These are phyloP conservation scores for Bradypodion pumilum DNA, from an alignment of 2,797 vertebrate species.

Conservation along the genomic window DNA sequence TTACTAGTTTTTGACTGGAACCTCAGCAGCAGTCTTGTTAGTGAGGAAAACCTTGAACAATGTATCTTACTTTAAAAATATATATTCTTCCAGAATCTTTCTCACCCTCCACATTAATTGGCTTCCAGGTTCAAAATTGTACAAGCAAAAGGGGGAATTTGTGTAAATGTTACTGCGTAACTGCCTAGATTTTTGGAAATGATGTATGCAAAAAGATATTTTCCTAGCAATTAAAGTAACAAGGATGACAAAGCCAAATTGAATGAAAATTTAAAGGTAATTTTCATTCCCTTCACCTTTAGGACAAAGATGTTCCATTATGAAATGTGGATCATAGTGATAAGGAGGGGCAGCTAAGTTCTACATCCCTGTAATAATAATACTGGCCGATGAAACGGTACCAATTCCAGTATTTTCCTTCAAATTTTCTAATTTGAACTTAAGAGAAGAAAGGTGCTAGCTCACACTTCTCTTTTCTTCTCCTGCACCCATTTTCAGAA, in stretches of 20 bases:
- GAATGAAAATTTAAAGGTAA: conserved; percentile 6
- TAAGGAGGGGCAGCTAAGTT: not conserved
- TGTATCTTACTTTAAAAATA: conserved; percentile 32
- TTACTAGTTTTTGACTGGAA: conserved; percentile 80
- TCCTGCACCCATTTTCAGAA: not conserved
- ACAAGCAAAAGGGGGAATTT: not conserved
- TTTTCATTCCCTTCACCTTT: not conserved
- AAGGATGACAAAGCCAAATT: not conserved
- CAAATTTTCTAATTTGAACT: not conserved
- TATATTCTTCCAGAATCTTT: not conserved
- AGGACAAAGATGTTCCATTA: not conserved
- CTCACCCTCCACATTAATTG: conserved; percentile 35
- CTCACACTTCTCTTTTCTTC: not conserved
- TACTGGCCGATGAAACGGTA: not conserved
- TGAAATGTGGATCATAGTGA: not conserved
- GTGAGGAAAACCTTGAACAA: conserved; percentile 39
- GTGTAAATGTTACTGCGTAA: not conserved
- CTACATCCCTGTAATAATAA: not conserved
- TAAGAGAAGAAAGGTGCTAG: not conserved
- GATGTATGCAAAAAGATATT: not conserved
- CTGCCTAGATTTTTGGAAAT: conserved; percentile 2
- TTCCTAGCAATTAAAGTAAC: not conserved
- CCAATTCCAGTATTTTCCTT: not conserved
- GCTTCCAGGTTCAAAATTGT: conserved; percentile 26
- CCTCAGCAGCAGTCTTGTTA: conserved; percentile 61